Conservation (phyloP, 2,113 vertebrate species). For the Puntigrus tetrazona region DNA sequence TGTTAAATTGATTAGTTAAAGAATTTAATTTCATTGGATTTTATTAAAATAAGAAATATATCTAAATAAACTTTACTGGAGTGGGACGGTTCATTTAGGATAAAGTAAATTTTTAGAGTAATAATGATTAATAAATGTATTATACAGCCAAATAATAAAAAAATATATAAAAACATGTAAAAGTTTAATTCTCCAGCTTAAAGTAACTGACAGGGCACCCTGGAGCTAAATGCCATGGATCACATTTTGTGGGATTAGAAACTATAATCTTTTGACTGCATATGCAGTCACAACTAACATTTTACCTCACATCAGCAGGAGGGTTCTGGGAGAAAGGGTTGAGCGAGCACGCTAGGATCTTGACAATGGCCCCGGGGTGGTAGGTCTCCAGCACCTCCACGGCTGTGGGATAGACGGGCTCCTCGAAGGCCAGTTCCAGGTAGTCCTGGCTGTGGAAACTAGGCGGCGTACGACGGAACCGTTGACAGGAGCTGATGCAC, state of each 20-base stretch:
- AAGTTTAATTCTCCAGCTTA: neutral
- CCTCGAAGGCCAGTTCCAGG: constrained; percentile 93
- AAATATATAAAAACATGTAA: neutral
- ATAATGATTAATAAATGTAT: neutral
- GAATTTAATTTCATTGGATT: neutral
- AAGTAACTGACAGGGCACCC: neutral
- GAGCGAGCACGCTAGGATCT: constrained; percentile 94
- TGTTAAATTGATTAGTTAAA: neutral
- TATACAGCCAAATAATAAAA: neutral
- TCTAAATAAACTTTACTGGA: neutral
- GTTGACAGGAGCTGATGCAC: constrained; percentile 81
- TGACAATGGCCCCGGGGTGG: constrained; percentile 93
- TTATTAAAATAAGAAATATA: neutral
- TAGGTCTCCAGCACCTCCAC: constrained; percentile 96
- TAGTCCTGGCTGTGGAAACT: constrained; percentile 93
- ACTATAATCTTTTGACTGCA: neutral
- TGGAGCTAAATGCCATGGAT: neutral
- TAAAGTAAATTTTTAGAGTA: neutral
- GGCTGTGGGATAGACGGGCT: constrained; percentile 93
- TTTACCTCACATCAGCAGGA: constrained; percentile 91
- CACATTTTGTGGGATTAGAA: neutral
- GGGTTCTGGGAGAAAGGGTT: constrained; percentile 93
- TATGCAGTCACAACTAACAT: neutral
- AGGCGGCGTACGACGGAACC: constrained; percentile 83
- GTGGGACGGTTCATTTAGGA: neutral